phyloP scores from a whole-genome alignment of 2,113 vertebrate species.

The Illadopsis cleaveri region DNA sequence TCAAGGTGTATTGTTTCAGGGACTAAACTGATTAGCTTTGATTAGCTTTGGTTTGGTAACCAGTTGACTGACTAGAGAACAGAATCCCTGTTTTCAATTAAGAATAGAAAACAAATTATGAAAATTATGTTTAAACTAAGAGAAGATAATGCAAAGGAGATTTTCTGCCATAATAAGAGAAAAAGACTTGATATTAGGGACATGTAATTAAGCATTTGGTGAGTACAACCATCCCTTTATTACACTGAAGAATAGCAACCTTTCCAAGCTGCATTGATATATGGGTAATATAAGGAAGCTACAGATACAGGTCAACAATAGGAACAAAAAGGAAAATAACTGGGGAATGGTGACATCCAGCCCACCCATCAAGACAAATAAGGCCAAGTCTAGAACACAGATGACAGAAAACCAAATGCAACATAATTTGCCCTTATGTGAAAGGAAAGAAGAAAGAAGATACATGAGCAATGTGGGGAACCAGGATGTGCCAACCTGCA shows the following conservation, averaged over 20 bases:
- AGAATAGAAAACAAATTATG: neutral
- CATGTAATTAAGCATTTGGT: neutral
- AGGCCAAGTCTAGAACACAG: neutral
- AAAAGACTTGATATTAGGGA: neutral
- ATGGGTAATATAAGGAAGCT: neutral
- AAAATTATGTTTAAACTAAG: neutral
- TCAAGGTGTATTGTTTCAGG: neutral
- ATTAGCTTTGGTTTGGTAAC: neutral
- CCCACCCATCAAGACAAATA: neutral
- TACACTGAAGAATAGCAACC: neutral
- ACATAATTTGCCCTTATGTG: accelerated
- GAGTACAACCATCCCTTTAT: neutral
- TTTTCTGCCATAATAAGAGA: neutral
- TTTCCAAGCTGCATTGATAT: neutral
- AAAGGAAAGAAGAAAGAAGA: neutral
- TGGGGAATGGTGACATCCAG: neutral
- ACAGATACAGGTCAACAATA: neutral
- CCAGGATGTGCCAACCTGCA: neutral
- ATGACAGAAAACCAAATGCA: neutral
- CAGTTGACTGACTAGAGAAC: neutral
- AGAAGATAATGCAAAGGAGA: neutral
- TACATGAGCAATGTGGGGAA: neutral
- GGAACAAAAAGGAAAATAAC: neutral
- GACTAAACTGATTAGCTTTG: neutral
- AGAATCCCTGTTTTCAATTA: neutral